Conservation (phyloP, 2,113 vertebrate genomes). For the Leucopsar rothschildi region DNA sequence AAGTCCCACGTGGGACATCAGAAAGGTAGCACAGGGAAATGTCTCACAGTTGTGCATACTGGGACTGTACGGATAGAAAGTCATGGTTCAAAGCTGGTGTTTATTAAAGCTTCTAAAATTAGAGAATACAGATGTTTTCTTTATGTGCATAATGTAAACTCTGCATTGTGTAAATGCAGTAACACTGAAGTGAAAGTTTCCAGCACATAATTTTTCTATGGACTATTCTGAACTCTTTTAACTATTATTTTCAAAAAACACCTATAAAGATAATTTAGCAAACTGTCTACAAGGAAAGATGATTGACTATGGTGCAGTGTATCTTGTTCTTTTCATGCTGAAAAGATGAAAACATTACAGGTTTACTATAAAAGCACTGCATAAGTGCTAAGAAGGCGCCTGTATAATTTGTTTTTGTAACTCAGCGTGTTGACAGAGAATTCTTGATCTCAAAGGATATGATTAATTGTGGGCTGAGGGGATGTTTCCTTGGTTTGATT, state of each 20-base stretch:
- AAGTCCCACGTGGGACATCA: background rate
- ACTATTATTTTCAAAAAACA: background rate
- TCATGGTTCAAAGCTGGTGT: background rate
- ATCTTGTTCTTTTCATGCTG: background rate
- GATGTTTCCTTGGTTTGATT: background rate
- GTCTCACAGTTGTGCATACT: background rate
- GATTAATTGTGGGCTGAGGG: background rate
- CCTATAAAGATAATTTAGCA: background rate
- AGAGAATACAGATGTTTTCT: constrained; percentile 28
- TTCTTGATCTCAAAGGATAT: background rate
- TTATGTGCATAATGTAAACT: background rate
- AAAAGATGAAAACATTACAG: background rate
- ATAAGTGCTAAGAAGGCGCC: background rate
- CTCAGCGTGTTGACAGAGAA: background rate
- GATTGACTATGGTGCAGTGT: background rate
- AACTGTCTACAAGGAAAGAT: background rate
- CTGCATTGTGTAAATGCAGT: background rate
- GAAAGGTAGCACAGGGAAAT: background rate
- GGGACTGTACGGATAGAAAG: background rate
- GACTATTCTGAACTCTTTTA: background rate
- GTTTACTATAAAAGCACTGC: background rate
- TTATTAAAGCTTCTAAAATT: constrained; percentile 17
- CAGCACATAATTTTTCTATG: background rate
- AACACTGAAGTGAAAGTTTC: constrained; percentile 6
- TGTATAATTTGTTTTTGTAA: background rate